Percentiles rank a stretch among this genome's conserved stretches.
These are phyloP conservation scores for Felis chaus DNA, from an alignment of 2,113 vertebrate genomes.

Conservation along the genomic window DNA sequence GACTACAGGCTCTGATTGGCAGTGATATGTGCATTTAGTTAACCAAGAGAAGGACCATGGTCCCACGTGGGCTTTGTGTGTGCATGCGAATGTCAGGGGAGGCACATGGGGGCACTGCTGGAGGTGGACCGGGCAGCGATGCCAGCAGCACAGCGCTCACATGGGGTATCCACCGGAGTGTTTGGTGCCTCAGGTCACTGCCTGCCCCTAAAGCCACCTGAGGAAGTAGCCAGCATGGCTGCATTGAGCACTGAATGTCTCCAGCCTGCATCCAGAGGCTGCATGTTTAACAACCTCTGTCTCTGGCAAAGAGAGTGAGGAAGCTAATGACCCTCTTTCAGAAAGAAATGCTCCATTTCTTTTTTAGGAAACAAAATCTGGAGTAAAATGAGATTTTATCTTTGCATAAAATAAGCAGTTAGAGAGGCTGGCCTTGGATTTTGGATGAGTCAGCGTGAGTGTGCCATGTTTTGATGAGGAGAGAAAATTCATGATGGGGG, in stretches of 20 bases:
- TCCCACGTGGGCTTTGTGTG: neutral
- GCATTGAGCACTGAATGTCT: neutral
- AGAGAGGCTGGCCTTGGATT: neutral
- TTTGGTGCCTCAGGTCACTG: neutral
- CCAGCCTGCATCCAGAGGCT: too few species aligned
- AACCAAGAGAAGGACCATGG: neutral
- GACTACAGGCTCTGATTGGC: neutral
- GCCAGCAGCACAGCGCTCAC: neutral
- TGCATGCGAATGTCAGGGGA: neutral
- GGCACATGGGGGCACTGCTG: neutral
- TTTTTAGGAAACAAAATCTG: neutral
- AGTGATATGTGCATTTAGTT: neutral
- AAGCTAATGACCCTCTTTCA: neutral
- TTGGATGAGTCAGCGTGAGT: neutral
- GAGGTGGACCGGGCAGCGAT: neutral
- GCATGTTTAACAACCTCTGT: too few species aligned
- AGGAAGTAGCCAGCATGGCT: too few species aligned
- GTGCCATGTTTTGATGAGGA: neutral
- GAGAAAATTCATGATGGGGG: neutral
- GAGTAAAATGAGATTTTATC: neutral
- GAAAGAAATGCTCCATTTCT: neutral
- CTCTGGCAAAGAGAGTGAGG: neutral
- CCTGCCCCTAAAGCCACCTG: neutral
- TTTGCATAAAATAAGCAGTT: neutral
- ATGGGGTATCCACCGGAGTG: too few species aligned